These are phyloP conservation scores for Ormyrus pomaceus DNA, from an alignment of 2,888 invertebrate genomes.

Conservation along the genomic window DNA sequence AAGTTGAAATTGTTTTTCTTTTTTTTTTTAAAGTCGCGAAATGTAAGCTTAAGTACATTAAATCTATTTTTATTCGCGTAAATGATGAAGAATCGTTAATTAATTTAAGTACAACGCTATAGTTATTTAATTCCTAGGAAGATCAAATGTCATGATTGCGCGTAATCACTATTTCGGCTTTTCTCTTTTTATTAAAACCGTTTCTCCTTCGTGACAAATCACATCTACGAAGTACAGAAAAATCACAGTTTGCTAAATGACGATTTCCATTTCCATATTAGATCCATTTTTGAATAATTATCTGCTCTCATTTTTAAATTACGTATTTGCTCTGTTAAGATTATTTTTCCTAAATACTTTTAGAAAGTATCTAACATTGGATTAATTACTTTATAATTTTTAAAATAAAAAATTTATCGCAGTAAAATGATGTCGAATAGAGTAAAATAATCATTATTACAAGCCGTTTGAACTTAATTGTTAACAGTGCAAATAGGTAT, in stretches of 20 bases:
- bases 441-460: too few species aligned
- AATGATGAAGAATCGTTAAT: conserved; percentile 62
- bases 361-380: too few species aligned
- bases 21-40: conserved; percentile 37
- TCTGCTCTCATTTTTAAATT: not conserved
- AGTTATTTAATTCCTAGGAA: conserved; percentile 27
- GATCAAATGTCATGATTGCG: conserved; percentile 45
- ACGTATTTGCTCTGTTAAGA: not conserved
- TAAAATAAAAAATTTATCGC: too few species aligned
- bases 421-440: too few species aligned
- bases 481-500: too few species aligned
- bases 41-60: conserved; percentile 50
- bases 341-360: not conserved
- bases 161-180: conserved; percentile 1
- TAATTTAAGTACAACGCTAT: conserved; percentile 68
- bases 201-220: conserved; percentile 12
- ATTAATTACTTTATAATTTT: too few species aligned
- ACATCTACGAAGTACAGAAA: conserved; percentile 25
- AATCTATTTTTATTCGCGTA: conserved; percentile 49
- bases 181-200: not conserved
- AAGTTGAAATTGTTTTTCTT: conserved; percentile 63
- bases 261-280: not conserved
- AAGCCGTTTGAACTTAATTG: too few species aligned
- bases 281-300: conserved; percentile 12
- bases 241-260: conserved; percentile 46